A percentile compares a stretch with the other conserved stretches of the same genome.
Evolutionary conservation across 2,888 invertebrate genomes (phyloP).

Genomic region (Trachelus troglodyta): DNA sequence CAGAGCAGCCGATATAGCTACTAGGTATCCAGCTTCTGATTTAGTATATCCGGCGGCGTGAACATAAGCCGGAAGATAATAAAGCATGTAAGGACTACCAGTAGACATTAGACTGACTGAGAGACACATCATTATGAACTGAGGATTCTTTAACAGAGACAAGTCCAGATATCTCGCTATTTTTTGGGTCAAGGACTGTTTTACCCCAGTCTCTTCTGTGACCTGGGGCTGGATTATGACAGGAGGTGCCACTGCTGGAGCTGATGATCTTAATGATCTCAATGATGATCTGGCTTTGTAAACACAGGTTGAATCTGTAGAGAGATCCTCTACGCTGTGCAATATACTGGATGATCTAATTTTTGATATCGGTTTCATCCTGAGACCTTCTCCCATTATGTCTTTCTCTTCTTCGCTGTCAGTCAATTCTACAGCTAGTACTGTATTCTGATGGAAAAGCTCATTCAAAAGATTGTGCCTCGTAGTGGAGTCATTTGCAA

Average conservation of each 20-base stretch:
- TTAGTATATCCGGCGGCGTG: slow-evolving; percentile 75
- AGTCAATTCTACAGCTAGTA: slow-evolving; percentile 56
- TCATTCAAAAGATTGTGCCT: slow-evolving; percentile 63
- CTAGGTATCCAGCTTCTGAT: slow-evolving; percentile 74
- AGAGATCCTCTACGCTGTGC: slow-evolving; percentile 80
- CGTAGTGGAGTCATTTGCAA: slow-evolving; percentile 57
- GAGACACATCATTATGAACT: slow-evolving; percentile 78
- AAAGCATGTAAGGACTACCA: slow-evolving; percentile 81
- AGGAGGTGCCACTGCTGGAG: not conserved
- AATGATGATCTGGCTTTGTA: slow-evolving; percentile 72
- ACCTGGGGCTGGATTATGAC: slow-evolving; percentile 28
- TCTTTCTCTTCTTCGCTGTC: slow-evolving; percentile 72
- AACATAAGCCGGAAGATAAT: slow-evolving; percentile 81
- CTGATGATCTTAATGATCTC: slow-evolving; percentile 33
- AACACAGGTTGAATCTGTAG: slow-evolving; percentile 81
- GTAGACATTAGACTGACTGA: slow-evolving; percentile 82
- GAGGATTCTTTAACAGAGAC: slow-evolving; percentile 74
- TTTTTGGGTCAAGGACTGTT: slow-evolving; percentile 57
- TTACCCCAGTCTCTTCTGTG: slow-evolving; percentile 26
- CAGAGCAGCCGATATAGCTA: slow-evolving; percentile 79
- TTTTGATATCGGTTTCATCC: slow-evolving; percentile 72
- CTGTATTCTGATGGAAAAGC: slow-evolving; percentile 59
- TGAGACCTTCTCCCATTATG: slow-evolving; percentile 69
- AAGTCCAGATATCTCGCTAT: slow-evolving; percentile 74
- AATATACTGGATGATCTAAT: slow-evolving; percentile 78